phyloP scores from a whole-genome alignment of 2,888 invertebrate species.

The Helobdella robusta region DNA sequence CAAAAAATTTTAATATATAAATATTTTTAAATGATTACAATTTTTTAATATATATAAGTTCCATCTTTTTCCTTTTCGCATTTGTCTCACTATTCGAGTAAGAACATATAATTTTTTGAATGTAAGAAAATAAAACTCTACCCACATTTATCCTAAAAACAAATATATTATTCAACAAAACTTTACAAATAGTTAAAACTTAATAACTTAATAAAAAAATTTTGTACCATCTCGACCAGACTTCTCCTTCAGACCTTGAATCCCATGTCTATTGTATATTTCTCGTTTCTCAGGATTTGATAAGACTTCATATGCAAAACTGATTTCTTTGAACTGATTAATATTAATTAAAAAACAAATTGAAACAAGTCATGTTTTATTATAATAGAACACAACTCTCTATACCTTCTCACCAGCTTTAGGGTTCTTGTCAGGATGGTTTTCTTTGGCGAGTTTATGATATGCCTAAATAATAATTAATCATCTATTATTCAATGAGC shows the following conservation, averaged over 20 bases:
- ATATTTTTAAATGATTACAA: too few relatives aligned
- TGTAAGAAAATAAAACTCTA: too few relatives aligned
- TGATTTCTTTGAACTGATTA: conserved; percentile 75
- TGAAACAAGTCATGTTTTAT: neutral
- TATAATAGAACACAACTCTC: neutral
- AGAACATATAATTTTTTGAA: too few relatives aligned
- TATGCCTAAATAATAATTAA: conserved; percentile 79
- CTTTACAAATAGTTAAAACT: neutral
- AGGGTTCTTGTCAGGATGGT: conserved; percentile 80
- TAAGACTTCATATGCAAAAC: conserved; percentile 84
- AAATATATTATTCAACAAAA: neutral
- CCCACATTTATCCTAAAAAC: too few relatives aligned
- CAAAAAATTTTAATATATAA: too few relatives aligned
- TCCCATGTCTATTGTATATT: conserved; percentile 73
- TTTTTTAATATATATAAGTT: too few relatives aligned
- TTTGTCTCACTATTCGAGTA: too few relatives aligned
- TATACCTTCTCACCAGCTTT: conserved; percentile 69
- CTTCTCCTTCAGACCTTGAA: conserved; percentile 78
- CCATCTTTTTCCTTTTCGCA: too few relatives aligned
- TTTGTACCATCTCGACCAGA: conserved; percentile 44
- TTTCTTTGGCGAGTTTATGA: conserved; percentile 81
- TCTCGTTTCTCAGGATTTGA: conserved; percentile 77
- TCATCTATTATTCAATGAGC: conserved; percentile 8
- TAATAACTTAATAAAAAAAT: neutral
- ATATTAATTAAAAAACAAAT: neutral